Evolutionary conservation across 1,140 invertebrate species (phyloP).

Genomic region (Tachypleus tridentatus): DNA sequence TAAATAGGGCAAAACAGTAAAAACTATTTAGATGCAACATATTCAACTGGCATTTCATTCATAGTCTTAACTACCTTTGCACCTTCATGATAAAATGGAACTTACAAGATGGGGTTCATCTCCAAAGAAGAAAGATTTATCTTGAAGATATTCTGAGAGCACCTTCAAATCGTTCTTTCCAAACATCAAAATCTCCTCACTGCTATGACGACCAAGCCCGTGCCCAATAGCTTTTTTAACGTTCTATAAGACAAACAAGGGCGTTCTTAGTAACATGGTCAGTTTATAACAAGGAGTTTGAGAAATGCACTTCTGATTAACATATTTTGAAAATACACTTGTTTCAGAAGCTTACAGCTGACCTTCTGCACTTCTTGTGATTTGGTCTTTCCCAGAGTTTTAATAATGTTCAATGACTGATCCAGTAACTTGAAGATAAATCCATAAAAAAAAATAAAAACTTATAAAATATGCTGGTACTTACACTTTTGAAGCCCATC

Average conservation of each 20-base stretch:
- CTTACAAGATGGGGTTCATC: conserved; percentile 72
- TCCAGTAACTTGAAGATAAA: no score
- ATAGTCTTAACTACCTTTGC: not conserved
- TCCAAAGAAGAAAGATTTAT: conserved; percentile 89
- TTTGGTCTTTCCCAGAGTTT: no score
- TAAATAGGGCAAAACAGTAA: not conserved
- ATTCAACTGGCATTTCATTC: not conserved
- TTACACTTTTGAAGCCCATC: conserved; percentile 41
- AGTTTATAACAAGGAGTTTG: no score
- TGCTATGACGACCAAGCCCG: conserved; percentile 78
- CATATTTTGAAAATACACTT: no score
- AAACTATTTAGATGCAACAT: no score
- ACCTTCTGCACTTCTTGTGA: no score
- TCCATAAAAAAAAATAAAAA: no score
- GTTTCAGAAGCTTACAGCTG: no score
- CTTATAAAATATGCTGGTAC: not conserved
- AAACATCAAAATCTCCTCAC: conserved; percentile 78
- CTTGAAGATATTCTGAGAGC: conserved; percentile 73
- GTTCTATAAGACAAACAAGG: conserved; percentile 41
- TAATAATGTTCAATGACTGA: no score
- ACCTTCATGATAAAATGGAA: not conserved
- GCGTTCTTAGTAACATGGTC: no score
- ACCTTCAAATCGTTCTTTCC: conserved; percentile 80
- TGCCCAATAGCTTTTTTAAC: conserved; percentile 59
- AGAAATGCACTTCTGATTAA: no score